Percentiles rank a stretch among this genome's conserved stretches.
Evolutionary conservation across 2,888 invertebrate genomes (phyloP).

Genomic region (Thalpophila matura): DNA sequence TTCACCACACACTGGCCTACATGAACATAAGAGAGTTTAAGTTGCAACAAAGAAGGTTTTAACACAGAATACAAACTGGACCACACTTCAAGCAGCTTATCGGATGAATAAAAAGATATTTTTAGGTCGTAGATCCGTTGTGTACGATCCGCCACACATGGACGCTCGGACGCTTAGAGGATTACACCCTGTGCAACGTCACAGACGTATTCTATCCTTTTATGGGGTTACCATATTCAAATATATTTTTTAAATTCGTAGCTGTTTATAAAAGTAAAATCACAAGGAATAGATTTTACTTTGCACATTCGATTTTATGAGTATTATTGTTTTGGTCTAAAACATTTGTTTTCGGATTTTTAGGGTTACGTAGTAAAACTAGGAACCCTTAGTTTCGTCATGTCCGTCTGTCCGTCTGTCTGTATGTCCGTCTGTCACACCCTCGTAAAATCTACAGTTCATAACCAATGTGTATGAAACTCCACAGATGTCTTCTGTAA

Average conservation of each 20-base stretch:
- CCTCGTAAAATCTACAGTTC: too few relatives aligned
- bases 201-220: conserved; percentile 48
- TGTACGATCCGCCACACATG: conserved; percentile 49
- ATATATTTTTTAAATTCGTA: conserved; percentile 20
- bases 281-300: neutral
- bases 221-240: conserved; percentile 26
- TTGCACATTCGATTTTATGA: neutral
- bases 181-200: conserved; percentile 53
- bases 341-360: too few relatives aligned
- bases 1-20: conserved; percentile 6
- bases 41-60: conserved; percentile 51
- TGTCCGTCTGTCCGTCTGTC: too few relatives aligned
- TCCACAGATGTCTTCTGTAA: too few relatives aligned
- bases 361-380: too few relatives aligned
- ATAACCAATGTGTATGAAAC: too few relatives aligned
- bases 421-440: too few relatives aligned
- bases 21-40: conserved; percentile 33
- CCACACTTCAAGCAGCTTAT: conserved; percentile 60
- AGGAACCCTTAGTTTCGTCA: too few relatives aligned
- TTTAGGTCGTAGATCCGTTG: conserved; percentile 60
- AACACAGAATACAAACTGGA: conserved; percentile 42
- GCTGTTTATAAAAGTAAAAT: neutral
- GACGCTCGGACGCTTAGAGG: conserved; percentile 57
- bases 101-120: conserved; percentile 60
- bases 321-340: neutral